phyloP scores from a whole-genome alignment of 2,888 invertebrate species.

The Ephialtes manifestator region DNA sequence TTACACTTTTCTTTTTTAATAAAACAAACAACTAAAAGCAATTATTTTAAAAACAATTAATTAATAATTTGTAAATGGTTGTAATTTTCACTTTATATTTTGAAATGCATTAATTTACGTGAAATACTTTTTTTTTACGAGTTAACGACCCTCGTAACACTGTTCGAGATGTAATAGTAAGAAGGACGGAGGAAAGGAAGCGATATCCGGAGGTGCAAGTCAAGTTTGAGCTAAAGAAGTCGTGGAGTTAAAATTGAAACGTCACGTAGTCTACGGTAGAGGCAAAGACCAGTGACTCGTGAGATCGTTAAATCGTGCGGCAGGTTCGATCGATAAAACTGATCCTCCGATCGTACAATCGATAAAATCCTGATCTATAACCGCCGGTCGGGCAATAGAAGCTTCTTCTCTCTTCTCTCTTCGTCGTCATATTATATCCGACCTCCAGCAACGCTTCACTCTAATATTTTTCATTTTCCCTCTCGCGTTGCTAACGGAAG shows the following conservation, averaged over 20 bases:
- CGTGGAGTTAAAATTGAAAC: conserved; percentile 55
- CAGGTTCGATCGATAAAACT: conserved; percentile 42
- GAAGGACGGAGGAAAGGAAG: not conserved
- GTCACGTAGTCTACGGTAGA: conserved; percentile 29
- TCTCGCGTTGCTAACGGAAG: not conserved
- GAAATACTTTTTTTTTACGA: not conserved
- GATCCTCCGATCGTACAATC: conserved; percentile 46
- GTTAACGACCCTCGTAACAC: not conserved
- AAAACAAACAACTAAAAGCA: no score
- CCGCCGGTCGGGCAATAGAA: conserved; percentile 23
- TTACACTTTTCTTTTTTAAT: no score
- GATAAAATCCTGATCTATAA: conserved; percentile 55
- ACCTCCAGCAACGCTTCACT: not conserved
- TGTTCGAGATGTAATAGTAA: not conserved
- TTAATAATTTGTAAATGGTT: no score
- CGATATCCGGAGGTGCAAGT: not conserved
- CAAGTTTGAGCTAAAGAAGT: conserved; percentile 14
- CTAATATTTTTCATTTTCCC: conserved; percentile 19
- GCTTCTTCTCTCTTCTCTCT: not conserved
- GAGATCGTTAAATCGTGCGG: conserved; percentile 50
- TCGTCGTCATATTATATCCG: conserved; percentile 1
- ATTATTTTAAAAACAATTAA: no score
- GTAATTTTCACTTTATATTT: not conserved
- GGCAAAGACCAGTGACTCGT: conserved; percentile 31
- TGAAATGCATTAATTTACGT: not conserved